These are phyloP conservation scores for Plagiodera versicolora DNA, from an alignment of 2,888 invertebrate genomes.

Conservation along the genomic window DNA sequence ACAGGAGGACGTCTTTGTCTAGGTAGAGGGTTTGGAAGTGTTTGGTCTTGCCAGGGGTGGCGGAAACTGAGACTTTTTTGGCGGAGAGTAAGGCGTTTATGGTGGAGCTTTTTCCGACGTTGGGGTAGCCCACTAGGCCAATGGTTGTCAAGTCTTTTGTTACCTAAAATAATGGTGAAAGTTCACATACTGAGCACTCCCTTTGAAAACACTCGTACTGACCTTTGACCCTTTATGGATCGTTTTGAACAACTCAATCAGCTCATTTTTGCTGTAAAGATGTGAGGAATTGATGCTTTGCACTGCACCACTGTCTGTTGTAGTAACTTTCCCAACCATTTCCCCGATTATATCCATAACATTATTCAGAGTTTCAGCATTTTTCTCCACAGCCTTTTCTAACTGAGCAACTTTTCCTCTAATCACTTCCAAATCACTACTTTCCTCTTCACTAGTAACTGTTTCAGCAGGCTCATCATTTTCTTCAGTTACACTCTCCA, in stretches of 20 bases:
- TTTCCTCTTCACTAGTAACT: conserved; percentile 16
- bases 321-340: conserved; percentile 38
- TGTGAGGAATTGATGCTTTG: conserved; percentile 59
- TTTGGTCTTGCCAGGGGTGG: conserved; percentile 98
- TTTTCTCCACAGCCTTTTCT: conserved; percentile 59
- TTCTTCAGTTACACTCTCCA: conserved; percentile 40
- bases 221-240: conserved; percentile 59
- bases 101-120: conserved; percentile 99
- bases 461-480: conserved; percentile 31
- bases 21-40: conserved; percentile 91
- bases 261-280: conserved; percentile 67
- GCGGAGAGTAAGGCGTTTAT: conserved; percentile 88
- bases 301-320: conserved; percentile 19
- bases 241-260: conserved; percentile 71
- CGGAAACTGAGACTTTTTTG: conserved; percentile 91
- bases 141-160: conserved; percentile 70
- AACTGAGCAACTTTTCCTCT: conserved; percentile 59
- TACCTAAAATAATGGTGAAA: conserved; percentile 23
- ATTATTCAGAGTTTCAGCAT: conserved; percentile 60
- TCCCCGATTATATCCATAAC: conserved; percentile 60
- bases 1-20: conserved; percentile 77
- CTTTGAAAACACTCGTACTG: too few species aligned
- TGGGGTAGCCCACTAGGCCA: conserved; percentile 97
- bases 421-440: conserved; percentile 39
- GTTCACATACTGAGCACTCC: too few species aligned